Percentiles rank a stretch among this genome's conserved stretches.
Evolutionary conservation across 2,888 invertebrate species (phyloP).

Genomic region (Cryptocephalus moraei): DNA sequence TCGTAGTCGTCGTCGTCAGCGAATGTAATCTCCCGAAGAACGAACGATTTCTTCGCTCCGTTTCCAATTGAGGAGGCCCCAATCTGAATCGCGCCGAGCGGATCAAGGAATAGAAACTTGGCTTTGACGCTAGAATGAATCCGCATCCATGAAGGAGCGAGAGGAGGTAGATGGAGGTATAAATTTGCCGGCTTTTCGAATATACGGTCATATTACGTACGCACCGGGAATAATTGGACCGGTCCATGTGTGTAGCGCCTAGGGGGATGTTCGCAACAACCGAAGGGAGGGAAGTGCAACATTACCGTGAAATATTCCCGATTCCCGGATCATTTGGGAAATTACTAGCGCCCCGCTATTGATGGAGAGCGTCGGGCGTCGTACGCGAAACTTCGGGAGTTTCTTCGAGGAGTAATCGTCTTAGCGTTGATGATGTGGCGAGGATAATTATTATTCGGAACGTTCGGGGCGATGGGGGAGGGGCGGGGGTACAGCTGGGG

Average conservation of each 20-base stretch:
- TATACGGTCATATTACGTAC: constrained; percentile 4
- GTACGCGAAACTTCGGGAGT: too few species aligned
- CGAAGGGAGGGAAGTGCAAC: too few species aligned
- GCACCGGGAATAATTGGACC: constrained; percentile 15
- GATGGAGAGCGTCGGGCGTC: too few species aligned
- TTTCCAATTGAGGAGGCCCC: not conserved
- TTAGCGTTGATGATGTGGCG: too few species aligned
- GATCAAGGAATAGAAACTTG: not conserved
- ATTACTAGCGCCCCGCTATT: too few species aligned
- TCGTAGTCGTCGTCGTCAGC: not conserved
- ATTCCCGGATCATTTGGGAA: too few species aligned
- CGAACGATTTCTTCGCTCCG: not conserved
- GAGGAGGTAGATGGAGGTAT: not conserved
- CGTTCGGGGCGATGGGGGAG: too few species aligned
- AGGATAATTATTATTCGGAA: too few species aligned
- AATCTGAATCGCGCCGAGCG: not conserved
- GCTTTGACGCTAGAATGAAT: not conserved
- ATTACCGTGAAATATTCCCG: too few species aligned
- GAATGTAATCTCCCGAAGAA: too few species aligned
- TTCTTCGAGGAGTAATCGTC: too few species aligned
- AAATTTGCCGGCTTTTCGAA: not conserved
- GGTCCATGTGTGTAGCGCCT: constrained; percentile 13
- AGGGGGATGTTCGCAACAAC: constrained; percentile 13
- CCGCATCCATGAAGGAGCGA: not conserved
- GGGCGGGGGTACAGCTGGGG: too few species aligned